Base-by-base conservation (phyloP, 30 jellyfish, hydroid and myxozoan species). In the Pelagia noctiluca region DNA sequence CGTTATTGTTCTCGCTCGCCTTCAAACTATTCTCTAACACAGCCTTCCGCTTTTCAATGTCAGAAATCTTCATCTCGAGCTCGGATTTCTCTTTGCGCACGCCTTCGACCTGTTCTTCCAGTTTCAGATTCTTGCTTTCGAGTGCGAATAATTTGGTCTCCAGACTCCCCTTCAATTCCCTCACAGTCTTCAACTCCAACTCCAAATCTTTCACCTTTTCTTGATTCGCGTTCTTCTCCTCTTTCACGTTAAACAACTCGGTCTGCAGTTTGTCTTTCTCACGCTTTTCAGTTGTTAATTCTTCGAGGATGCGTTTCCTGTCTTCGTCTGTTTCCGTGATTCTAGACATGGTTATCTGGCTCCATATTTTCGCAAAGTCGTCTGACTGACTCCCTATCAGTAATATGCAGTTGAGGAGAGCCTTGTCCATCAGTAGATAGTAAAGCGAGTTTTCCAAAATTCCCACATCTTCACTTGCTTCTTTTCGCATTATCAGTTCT, bases 401-500 rank as follows among this genome's bases (percentile, higher is more conserved):
- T 13, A 95, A 47, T 16, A 95, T 65, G 73, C 97, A 89, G 54
- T 95, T 85, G 57, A 95, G 86, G 31, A 95, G 81, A 21, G 97
- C 96, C 71, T 95, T 95, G 87, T 95, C 99, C 97, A 95, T 84
- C 75, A 89, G 96, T 75, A 95, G 71, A 71, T 80, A 95, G 62
- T 95, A 89, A 77, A 95, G 49, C n/a, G 99, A 84, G 73, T 74
- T 78, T 50, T 95, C 99, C 65, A 95, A 65, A 64, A 85, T 71
- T 12, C 62, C 76, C 0, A 88, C 86, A 48, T 93, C 96, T 7
- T 93, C 92, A 22, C 74, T 34, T 33, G 88, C 89, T 2, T 93
- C 97, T 77, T 86, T 86, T 24, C 88, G 82, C 13, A 86, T 64
- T n/a, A 25, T 67, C 10, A 86, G 61, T 13, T 75, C 96, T 86